These are phyloP conservation scores for Eumerus sabulonum DNA, from an alignment of 2,888 invertebrate species.

Conservation along the genomic window DNA sequence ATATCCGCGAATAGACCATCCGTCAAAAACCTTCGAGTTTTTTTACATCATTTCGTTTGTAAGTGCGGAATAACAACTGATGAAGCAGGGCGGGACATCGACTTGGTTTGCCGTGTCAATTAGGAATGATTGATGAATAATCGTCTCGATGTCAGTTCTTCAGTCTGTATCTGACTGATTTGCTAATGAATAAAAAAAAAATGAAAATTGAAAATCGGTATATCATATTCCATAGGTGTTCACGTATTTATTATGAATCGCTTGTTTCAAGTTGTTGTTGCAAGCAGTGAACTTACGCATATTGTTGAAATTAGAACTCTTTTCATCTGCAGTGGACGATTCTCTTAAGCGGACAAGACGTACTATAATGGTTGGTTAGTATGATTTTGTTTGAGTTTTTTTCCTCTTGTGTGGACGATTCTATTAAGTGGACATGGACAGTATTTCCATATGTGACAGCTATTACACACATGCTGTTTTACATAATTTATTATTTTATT, in stretches of 20 bases:
- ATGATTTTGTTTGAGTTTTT: too few species aligned
- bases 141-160: slow-evolving; percentile 52
- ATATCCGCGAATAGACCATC: slow-evolving; percentile 50
- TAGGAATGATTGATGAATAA: slow-evolving; percentile 67
- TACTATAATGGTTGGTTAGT: too few species aligned
- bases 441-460: too few species aligned
- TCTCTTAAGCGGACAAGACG: too few species aligned
- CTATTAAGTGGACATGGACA: too few species aligned
- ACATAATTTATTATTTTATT: too few species aligned
- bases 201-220: slow-evolving; percentile 38
- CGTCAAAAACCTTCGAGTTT: slow-evolving; percentile 42
- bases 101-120: slow-evolving; percentile 61
- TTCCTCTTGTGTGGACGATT: too few species aligned
- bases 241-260: slow-evolving; percentile 14
- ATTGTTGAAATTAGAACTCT: too few species aligned
- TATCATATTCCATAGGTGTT: slow-evolving; percentile 27
- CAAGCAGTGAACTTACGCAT: too few species aligned
- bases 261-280: slow-evolving; percentile 7
- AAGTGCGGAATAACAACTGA: slow-evolving; percentile 29
- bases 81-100: slow-evolving; percentile 53
- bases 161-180: slow-evolving; percentile 30
- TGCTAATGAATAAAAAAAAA: slow-evolving; percentile 25
- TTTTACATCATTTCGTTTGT: slow-evolving; percentile 8
- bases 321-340: too few species aligned
- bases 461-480: too few species aligned